These are phyloP conservation scores for Clamator glandarius DNA, from an alignment of 2,797 vertebrate genomes.

Conservation along the genomic window DNA sequence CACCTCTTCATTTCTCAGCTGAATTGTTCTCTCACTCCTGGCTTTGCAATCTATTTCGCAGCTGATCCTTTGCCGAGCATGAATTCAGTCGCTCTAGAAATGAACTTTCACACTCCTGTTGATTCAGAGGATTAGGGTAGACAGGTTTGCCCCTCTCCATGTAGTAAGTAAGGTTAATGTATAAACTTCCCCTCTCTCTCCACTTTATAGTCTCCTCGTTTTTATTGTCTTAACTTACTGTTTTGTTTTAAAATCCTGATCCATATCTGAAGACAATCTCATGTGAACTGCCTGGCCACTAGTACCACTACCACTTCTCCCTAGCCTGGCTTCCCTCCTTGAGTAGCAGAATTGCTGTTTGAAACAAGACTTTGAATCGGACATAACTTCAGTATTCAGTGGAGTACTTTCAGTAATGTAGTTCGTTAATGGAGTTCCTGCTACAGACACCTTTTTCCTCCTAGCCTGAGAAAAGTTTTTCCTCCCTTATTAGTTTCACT, in stretches of 20 bases:
- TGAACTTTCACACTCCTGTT: slow-evolving; percentile 7
- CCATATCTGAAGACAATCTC: slow-evolving; percentile 42
- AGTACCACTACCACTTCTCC: background rate
- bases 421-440: background rate
- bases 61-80: background rate
- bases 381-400: background rate
- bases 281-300: background rate
- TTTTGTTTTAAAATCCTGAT: slow-evolving; percentile 31
- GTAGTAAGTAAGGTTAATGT: slow-evolving; percentile 14
- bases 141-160: background rate
- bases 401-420: background rate
- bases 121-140: background rate
- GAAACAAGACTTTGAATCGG: background rate
- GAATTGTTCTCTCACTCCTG: slow-evolving; percentile 1
- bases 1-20: slow-evolving; percentile 11
- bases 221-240: slow-evolving; percentile 42
- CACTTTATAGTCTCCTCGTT: background rate
- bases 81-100: background rate
- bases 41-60: slow-evolving; percentile 25
- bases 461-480: slow-evolving; percentile 37
- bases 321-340: background rate
- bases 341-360: background rate
- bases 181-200: background rate
- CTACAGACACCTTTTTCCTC: slow-evolving; percentile 6
- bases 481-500: slow-evolving; percentile 48